Base-by-base conservation (phyloP, 2,113 vertebrate species). In the Hucho hucho region DNA sequence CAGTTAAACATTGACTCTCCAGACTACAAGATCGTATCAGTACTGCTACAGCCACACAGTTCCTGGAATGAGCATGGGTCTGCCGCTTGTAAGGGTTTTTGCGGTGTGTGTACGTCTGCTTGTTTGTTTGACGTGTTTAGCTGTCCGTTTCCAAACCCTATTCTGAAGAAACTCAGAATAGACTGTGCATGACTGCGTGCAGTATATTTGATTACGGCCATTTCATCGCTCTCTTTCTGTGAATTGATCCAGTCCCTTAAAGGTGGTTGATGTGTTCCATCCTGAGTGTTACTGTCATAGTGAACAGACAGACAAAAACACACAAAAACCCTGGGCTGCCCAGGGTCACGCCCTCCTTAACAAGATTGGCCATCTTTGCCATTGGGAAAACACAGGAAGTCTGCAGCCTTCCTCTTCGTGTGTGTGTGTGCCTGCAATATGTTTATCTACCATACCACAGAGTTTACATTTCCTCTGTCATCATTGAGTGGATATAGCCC, bases 1-100 rank as follows among this genome's bases (percentile, higher is more conserved):
- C 49, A 83, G 88, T 87, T 86, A 85, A 88, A 89, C 85, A 84
- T 87, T 82, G 70, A 86, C 86, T 47, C 47, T 71, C 69, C 61
- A 67, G 74, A 85, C 82, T 76, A 43, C 49, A 68, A 87, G 85
- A 89, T 88, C 73, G 72, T 87, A 90, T 90, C 87, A 61, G 26
- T 1, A 53, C 66, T 69, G 79, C 76, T 86, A 75, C 25, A 64
- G 37, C 64, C 32, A 56, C 49, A 65, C 26, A 67, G 73, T 89
- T 90, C 89, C 87, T 88, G 86, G 76, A 86, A 69, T 72, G 18
- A 46, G 37, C 26, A 28, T 76, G 58, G 28, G 37, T 20, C 63
- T n/a, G 61, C 24, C 70, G 59, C 28, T 47, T 14, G 18, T 70
- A 56, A 3, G 3, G 0, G 3, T 16, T 29, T 79, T 69, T 47